Conservation (phyloP, 2,797 vertebrate species). For the Hydrocynus forskahlii region DNA sequence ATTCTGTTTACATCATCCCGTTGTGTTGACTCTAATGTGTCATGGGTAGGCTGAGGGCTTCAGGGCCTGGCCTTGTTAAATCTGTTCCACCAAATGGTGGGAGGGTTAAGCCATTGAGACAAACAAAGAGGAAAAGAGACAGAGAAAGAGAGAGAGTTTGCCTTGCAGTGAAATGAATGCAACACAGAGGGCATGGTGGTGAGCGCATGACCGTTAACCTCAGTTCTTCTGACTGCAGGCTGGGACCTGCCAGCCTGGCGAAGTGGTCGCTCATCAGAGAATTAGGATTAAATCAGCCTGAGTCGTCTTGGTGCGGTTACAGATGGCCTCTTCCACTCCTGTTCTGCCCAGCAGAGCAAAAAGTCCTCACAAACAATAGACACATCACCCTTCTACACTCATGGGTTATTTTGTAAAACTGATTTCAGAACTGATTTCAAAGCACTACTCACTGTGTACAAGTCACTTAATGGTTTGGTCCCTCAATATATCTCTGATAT, state of each 20-base stretch:
- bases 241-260: not conserved
- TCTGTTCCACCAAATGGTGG: conserved; percentile 59
- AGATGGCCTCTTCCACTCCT: not conserved
- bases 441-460: too few relatives aligned
- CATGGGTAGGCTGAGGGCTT: conserved; percentile 45
- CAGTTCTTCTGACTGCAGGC: not conserved
- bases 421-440: too few relatives aligned
- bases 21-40: conserved; percentile 16
- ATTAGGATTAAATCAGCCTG: not conserved
- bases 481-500: too few relatives aligned
- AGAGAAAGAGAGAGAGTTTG: not conserved
- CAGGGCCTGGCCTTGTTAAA: conserved; percentile 53
- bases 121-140: not conserved
- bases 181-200: conserved; percentile 1
- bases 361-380: not conserved
- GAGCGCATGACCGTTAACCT: not conserved
- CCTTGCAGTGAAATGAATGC: conserved; percentile 1
- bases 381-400: not conserved
- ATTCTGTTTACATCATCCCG: conserved; percentile 9
- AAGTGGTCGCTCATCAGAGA: not conserved
- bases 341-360: not conserved
- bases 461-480: too few relatives aligned
- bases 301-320: not conserved
- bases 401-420: not conserved
- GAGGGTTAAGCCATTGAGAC: conserved; percentile 9